A percentile compares a stretch with the other conserved stretches of the same genome.
Evolutionary conservation across 2,888 invertebrate species (phyloP).

Genomic region (Scelioninae gen. 1): DNA sequence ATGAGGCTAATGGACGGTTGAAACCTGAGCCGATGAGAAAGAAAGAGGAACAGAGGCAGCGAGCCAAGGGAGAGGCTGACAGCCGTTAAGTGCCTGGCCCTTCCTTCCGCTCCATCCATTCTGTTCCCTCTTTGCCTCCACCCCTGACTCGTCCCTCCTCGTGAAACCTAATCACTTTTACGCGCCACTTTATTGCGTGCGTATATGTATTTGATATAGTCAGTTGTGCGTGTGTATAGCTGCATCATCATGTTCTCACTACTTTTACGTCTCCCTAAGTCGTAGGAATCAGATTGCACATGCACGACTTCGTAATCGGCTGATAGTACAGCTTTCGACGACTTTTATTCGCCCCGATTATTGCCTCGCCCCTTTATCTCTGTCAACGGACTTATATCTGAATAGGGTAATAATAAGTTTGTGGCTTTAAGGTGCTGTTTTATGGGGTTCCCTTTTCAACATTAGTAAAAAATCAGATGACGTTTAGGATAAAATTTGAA

Average conservation of each 20-base stretch:
- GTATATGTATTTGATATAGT: conserved; percentile 71
- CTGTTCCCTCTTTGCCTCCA: conserved; percentile 42
- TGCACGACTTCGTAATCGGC: conserved; percentile 76
- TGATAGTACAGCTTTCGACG: conserved; percentile 53
- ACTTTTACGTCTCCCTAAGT: conserved; percentile 59
- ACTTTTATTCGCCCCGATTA: conserved; percentile 62
- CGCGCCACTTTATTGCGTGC: conserved; percentile 74
- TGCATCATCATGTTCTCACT: conserved; percentile 54
- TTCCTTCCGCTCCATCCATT: conserved; percentile 73
- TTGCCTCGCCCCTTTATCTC: conserved; percentile 64
- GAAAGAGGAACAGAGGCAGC: too few relatives aligned
- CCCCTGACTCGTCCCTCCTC: conserved; percentile 69
- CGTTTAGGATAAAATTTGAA: background rate
- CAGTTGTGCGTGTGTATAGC: conserved; percentile 46
- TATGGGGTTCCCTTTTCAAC: conserved; percentile 1
- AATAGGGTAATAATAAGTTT: conserved; percentile 37
- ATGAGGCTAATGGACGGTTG: conserved; percentile 84
- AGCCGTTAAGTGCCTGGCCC: conserved; percentile 82
- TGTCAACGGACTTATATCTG: conserved; percentile 55
- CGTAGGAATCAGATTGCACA: conserved; percentile 74
- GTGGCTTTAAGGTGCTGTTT: conserved; percentile 30
- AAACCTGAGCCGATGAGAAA: conserved; percentile 79
- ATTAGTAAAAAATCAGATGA: background rate
- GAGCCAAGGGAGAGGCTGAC: conserved; percentile 82
- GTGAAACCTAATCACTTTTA: conserved; percentile 82